Conservation (phyloP, 2,113 vertebrate species). For the Leptobrachium ailaonicum region DNA sequence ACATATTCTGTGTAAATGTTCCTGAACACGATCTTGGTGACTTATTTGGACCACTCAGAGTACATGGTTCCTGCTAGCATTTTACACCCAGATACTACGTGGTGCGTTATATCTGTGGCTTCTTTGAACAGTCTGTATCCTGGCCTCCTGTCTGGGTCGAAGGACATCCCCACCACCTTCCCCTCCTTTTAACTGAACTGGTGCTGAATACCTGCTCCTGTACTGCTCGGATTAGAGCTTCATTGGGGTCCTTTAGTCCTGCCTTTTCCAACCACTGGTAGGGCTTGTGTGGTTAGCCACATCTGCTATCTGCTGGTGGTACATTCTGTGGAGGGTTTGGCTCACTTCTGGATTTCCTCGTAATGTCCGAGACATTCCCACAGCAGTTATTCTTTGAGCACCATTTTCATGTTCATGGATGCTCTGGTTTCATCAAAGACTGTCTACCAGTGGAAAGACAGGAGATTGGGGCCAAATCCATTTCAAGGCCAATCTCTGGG, state of each 20-base stretch:
- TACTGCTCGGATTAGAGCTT: neutral
- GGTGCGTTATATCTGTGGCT: neutral
- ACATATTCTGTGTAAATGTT: slow-evolving; percentile 2
- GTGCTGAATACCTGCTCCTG: neutral
- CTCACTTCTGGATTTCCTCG: neutral
- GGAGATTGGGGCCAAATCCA: neutral
- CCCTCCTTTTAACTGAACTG: neutral
- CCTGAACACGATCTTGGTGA: neutral
- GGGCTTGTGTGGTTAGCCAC: neutral
- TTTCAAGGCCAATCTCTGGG: neutral
- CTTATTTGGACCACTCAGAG: neutral
- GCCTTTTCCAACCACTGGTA: slow-evolving; percentile 11
- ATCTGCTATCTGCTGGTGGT: neutral
- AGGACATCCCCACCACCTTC: neutral
- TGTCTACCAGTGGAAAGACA: neutral
- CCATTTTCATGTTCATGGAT: neutral
- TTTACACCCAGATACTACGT: neutral
- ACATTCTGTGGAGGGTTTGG: neutral
- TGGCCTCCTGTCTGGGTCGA: neutral
- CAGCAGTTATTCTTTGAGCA: neutral
- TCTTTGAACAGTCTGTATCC: slow-evolving; percentile 1
- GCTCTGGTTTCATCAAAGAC: neutral
- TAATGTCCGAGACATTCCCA: neutral
- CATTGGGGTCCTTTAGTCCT: neutral
- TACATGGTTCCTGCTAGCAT: neutral